Base-by-base conservation (phyloP, 1,140 invertebrate species). In the Prorops nasuta region DNA sequence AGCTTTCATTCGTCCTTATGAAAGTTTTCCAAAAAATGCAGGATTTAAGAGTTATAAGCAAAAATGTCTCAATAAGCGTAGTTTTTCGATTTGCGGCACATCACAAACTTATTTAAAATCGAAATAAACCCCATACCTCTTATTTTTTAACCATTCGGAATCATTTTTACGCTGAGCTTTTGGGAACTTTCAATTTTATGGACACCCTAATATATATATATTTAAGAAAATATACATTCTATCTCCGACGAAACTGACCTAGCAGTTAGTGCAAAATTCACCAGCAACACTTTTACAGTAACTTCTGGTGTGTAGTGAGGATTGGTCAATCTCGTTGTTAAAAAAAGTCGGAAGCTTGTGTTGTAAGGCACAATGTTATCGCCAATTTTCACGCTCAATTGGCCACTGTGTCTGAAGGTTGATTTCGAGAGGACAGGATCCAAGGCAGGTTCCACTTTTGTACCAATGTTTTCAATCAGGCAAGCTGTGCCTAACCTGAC, bases 301-400 rank as follows among this genome's bases (percentile, higher is more conserved):
- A 85, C 77, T 71, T 90, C 88, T 0, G 87, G 86, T 3, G 83
- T 72, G 57, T 88, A 89, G 64, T 86, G 84, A 1, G 87, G 88
- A 74, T 89, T 89, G 1, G 84, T 70, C 7, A 88, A 66, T 62
- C 85, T 87, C 0, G 86, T 89, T 0, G 86, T 88, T 9, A 90
- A 80, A 60, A 83, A 90, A 41, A 90, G 78, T 44, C 77, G 67
- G 65, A 88, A 88, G 53, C 83, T 80, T 14, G 74, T 57, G 34
- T 79, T 81, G 61, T 86, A 87, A 19, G 85, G 83, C 12, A 87
- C 79, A 3, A 84, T 78, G 28, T 76, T 79, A 39, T 88, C 86
- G 2, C 86, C 86, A 9, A 74, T 62, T 54, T 81, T 79, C 3
- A 85, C 77, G 44, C 80, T 76, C 32, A 77, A 44, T 20, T 75